A percentile compares a stretch with the other conserved stretches of the same genome.
Evolutionary conservation across 2,888 invertebrate genomes (phyloP).

Genomic region (Caenorhabditis sp.): DNA sequence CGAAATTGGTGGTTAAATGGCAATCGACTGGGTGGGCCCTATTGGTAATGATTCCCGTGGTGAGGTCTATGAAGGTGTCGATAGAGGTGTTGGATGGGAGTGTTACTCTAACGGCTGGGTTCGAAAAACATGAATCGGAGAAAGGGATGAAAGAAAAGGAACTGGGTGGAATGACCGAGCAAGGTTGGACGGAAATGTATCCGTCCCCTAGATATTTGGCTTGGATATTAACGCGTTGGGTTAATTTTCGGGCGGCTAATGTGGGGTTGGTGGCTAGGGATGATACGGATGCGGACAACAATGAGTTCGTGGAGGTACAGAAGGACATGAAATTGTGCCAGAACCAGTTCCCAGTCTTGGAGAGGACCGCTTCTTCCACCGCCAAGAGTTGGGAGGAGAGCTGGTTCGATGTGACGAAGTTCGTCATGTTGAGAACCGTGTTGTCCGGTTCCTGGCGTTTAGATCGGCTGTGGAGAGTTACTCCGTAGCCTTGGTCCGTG

Average conservation of each 20-base stretch:
- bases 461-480: neutral
- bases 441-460: neutral
- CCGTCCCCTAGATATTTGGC: constrained; percentile 29
- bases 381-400: constrained; percentile 31
- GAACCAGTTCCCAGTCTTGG: neutral
- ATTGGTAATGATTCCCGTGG: constrained; percentile 3
- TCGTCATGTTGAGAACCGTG: neutral
- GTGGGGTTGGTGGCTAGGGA: constrained; percentile 14
- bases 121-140: constrained; percentile 10
- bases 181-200: neutral
- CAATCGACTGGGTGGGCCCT: constrained; percentile 5
- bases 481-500: neutral
- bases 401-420: constrained; percentile 31
- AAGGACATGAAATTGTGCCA: neutral
- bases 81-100: neutral
- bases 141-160: constrained; percentile 1
- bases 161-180: neutral
- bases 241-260: neutral
- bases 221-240: neutral
- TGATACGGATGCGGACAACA: neutral
- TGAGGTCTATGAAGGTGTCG: constrained; percentile 11
- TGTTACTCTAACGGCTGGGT: constrained; percentile 4
- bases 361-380: constrained; percentile 3
- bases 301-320: neutral
- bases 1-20: neutral